These are phyloP conservation scores for Drosophila cognata DNA, from an alignment of 2,888 invertebrate genomes.

Conservation along the genomic window DNA sequence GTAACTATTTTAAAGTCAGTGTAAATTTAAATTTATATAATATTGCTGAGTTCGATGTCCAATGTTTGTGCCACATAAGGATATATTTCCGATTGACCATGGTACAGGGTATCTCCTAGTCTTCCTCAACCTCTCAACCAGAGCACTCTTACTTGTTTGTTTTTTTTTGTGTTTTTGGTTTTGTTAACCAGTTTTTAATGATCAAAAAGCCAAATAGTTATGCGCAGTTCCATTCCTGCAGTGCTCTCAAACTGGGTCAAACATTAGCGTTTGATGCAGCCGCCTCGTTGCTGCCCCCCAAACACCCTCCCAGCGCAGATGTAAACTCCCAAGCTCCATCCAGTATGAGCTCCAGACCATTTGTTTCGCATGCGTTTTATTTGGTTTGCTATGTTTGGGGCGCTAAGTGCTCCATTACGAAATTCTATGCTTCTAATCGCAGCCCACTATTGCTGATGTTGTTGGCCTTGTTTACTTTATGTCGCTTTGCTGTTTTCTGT, in stretches of 20 bases:
- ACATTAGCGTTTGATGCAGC: slow-evolving; percentile 71
- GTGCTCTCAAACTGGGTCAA: slow-evolving; percentile 73
- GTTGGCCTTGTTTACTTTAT: slow-evolving; percentile 64
- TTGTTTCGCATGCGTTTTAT: slow-evolving; percentile 17
- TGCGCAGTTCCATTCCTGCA: slow-evolving; percentile 76
- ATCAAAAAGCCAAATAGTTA: slow-evolving; percentile 67
- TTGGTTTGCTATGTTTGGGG: slow-evolving; percentile 36
- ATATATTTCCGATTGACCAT: neutral
- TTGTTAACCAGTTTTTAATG: slow-evolving; percentile 82
- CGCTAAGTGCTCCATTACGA: slow-evolving; percentile 79
- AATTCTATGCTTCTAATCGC: slow-evolving; percentile 80
- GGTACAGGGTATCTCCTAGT: neutral
- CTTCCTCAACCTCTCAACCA: neutral
- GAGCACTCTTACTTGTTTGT: slow-evolving; percentile 21
- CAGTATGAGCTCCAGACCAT: slow-evolving; percentile 20
- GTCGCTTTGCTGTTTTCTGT: slow-evolving; percentile 35
- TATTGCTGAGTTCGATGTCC: neutral
- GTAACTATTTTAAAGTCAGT: neutral
- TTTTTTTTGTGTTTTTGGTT: slow-evolving; percentile 37
- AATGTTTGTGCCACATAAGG: neutral
- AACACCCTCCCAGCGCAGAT: neutral
- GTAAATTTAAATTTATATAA: neutral
- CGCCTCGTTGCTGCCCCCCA: slow-evolving; percentile 30
- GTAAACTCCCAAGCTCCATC: slow-evolving; percentile 20
- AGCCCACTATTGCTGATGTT: slow-evolving; percentile 47